These are phyloP conservation scores for Pandemis cinnamomeana DNA, from an alignment of 2,888 invertebrate species.

Conservation along the genomic window DNA sequence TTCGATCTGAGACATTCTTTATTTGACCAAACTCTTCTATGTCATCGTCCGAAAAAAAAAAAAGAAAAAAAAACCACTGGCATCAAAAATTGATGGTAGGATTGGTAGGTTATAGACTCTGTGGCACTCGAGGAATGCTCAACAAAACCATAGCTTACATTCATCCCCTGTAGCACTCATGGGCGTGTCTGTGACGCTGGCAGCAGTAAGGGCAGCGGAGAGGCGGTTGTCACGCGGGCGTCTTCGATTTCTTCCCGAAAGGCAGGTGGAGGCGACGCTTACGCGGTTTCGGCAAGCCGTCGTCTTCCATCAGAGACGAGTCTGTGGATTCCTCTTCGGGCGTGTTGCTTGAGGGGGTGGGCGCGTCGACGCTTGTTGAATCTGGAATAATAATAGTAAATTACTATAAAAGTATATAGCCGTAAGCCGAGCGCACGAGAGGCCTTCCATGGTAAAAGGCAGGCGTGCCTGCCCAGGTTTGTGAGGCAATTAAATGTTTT, in stretches of 20 bases:
- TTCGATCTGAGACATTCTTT: too few relatives aligned
- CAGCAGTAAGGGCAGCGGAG: conserved; percentile 16
- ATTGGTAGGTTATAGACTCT: too few relatives aligned
- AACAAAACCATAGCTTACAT: not conserved
- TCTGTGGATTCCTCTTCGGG: conserved; percentile 89
- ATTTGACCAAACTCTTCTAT: too few relatives aligned
- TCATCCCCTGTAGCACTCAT: conserved; percentile 10
- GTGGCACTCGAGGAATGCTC: not conserved
- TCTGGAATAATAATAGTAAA: conserved; percentile 4
- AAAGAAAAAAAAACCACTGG: too few relatives aligned
- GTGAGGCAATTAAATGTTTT: too few relatives aligned
- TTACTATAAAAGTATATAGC: too few relatives aligned
- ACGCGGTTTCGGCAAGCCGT: conserved; percentile 79
- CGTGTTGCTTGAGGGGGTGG: conserved; percentile 68
- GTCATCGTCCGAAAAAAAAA: too few relatives aligned
- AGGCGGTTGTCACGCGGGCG: conserved; percentile 72
- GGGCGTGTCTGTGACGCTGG: conserved; percentile 25
- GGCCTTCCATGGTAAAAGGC: too few relatives aligned
- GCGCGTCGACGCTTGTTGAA: conserved; percentile 50
- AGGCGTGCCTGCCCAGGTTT: too few relatives aligned
- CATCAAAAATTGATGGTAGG: too few relatives aligned
- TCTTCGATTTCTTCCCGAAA: conserved; percentile 85
- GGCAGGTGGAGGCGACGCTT: conserved; percentile 87
- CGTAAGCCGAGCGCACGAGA: too few relatives aligned
- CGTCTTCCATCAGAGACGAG: conserved; percentile 88